phyloP scores from a whole-genome alignment of 2,113 vertebrate genomes.

The Neodon shergylaensis region DNA sequence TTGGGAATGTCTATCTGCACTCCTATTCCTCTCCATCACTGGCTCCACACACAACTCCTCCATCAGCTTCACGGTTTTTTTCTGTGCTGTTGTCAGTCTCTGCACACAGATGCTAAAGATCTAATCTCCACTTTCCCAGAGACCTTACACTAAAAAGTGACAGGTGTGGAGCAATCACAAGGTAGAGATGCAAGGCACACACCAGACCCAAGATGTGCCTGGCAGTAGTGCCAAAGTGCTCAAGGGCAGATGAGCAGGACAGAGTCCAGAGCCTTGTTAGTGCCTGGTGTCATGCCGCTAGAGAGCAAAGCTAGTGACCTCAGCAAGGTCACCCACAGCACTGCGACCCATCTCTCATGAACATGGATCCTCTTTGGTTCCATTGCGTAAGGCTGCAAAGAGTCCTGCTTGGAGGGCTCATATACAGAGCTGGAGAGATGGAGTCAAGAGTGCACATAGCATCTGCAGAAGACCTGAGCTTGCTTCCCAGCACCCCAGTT shows the following conservation, averaged over 20 bases:
- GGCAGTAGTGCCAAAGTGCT: accelerated
- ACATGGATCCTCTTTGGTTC: too few relatives aligned
- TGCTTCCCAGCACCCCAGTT: not conserved
- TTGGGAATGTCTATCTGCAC: not conserved
- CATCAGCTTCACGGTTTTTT: too few relatives aligned
- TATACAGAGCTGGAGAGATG: not conserved
- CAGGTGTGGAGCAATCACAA: accelerated
- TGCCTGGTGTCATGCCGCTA: accelerated
- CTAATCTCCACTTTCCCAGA: too few relatives aligned
- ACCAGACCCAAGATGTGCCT: accelerated
- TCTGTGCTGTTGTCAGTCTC: not conserved
- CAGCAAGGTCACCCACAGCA: not conserved
- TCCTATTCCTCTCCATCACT: not conserved
- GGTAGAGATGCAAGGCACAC: accelerated
- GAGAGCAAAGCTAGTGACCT: too few relatives aligned
- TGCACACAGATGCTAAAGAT: not conserved
- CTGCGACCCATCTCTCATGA: not conserved
- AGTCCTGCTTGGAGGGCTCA: not conserved
- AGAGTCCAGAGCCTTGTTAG: too few relatives aligned
- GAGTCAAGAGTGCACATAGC: not conserved
- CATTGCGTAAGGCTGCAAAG: not conserved
- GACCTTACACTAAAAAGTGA: accelerated
- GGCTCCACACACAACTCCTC: not conserved
- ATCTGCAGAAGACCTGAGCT: not conserved
- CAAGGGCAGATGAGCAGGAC: accelerated